These are phyloP conservation scores for Leucoraja erinaceus DNA, from an alignment of 2,113 vertebrate species.

Conservation along the genomic window DNA sequence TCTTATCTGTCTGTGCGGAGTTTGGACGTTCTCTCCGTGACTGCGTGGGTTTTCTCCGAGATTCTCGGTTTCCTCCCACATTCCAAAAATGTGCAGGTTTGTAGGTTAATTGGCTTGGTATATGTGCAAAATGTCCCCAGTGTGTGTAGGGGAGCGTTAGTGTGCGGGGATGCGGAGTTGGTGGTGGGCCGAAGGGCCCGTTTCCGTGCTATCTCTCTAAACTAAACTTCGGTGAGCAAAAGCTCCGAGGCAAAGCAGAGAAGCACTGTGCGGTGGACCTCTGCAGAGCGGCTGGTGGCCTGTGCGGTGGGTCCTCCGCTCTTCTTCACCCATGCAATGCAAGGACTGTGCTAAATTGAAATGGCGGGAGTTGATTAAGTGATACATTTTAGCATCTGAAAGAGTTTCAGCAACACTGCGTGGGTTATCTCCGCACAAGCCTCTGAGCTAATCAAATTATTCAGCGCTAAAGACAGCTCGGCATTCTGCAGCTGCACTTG, in stretches of 20 bases:
- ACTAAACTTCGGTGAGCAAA: too few species aligned
- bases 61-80: too few species aligned
- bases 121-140: too few species aligned
- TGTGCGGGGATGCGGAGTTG: too few species aligned
- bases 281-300: conserved; percentile 44
- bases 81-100: too few species aligned
- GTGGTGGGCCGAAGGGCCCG: too few species aligned
- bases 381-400: conserved; percentile 50
- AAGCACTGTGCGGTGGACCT: conserved; percentile 42
- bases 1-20: too few species aligned
- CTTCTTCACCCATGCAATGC: conserved; percentile 49
- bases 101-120: too few species aligned
- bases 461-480: conserved; percentile 67
- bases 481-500: conserved; percentile 61
- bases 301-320: conserved; percentile 55
- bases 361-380: conserved; percentile 57
- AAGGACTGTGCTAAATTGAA: conserved; percentile 57
- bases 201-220: too few species aligned
- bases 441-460: conserved; percentile 70
- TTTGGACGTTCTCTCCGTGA: too few species aligned
- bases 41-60: too few species aligned
- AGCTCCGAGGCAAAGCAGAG: conserved; percentile 38
- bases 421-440: conserved; percentile 61
- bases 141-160: too few species aligned
- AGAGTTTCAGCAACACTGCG: conserved; percentile 41